Evolutionary conservation across 2,888 invertebrate genomes (phyloP).

Genomic region (Limnephilus auricula): DNA sequence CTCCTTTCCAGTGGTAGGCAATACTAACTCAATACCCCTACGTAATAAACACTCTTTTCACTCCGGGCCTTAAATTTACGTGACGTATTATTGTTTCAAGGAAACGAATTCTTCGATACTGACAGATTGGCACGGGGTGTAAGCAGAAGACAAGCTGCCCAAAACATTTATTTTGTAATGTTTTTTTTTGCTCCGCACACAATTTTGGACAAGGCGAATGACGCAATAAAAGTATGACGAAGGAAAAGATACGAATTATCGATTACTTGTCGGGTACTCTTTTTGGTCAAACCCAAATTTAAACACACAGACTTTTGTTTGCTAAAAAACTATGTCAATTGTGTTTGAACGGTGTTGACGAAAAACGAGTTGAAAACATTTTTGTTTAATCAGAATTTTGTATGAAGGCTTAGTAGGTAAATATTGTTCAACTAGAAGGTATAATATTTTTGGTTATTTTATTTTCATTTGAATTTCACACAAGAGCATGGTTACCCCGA

Average conservation of each 20-base stretch:
- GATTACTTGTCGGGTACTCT: neutral
- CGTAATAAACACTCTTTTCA: neutral
- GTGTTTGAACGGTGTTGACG: slow-evolving; percentile 2
- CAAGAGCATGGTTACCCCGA: neutral
- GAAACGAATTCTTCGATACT: neutral
- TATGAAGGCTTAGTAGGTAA: neutral
- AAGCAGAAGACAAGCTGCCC: slow-evolving; percentile 36
- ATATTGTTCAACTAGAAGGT: neutral
- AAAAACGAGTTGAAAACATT: neutral
- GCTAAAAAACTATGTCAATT: neutral
- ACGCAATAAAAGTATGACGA: neutral
- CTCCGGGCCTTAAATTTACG: neutral
- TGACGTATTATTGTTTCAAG: neutral
- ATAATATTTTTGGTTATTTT: neutral
- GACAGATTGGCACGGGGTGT: slow-evolving; percentile 21
- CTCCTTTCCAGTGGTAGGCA: neutral
- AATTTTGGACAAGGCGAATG: neutral
- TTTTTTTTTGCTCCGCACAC: neutral
- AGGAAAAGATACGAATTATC: neutral
- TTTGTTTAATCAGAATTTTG: neutral
- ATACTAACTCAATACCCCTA: neutral
- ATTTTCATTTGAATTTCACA: neutral
- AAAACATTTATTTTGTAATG: slow-evolving; percentile 44
- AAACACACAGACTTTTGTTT: neutral
- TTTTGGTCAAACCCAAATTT: neutral